Base-by-base conservation (phyloP, 1,140 invertebrate species). In the Drosophila oshimai region DNA sequence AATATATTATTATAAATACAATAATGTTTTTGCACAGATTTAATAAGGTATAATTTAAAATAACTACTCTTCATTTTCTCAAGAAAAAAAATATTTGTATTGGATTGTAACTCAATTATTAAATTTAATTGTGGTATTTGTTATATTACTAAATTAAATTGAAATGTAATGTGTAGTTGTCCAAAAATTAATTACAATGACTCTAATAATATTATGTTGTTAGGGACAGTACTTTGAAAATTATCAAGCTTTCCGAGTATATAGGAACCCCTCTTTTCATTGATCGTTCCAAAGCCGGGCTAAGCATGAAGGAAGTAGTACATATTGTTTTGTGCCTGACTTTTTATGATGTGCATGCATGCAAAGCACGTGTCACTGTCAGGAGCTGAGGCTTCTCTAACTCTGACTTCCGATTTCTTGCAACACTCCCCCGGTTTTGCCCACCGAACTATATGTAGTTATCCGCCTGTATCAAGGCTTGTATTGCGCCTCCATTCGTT, bases 281-380 rank as follows among this genome's bases (percentile, higher is more conserved):
- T 71, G 68, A 72, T 71, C 68, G 20, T 31, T 70, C 17, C 4
- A 13, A 39, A 28, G 28, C 33, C 33, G 49, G 15, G 18, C 13
- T 6, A 28, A 5, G 7, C n/a, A 3, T n/a, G 7, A 24, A 28
- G 58, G 18, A 58, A 39, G 17, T 17, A 10, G 44, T 77, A 64
- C 50, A 68, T 83, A 77, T 86, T 69, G 61, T 53, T 72, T 74
- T 61, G 46, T 74, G 50, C 45, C 70, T 13, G 73, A 60, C 46
- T 76, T 83, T 89, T 89, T 81, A 89, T 89, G 86, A 89, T 89
- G 74, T 90, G 87, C 60, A 83, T 90, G 88, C 87, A 90, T 89
- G 88, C 87, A 83, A 90, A 84, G 81, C 73, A 81, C 73, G 69
- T 87, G 81, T 87, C 81, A 81, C 83, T 86, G 81, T 86, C 81